Conservation (phyloP, 2,797 vertebrate genomes). For the Salarias fasciatus region DNA sequence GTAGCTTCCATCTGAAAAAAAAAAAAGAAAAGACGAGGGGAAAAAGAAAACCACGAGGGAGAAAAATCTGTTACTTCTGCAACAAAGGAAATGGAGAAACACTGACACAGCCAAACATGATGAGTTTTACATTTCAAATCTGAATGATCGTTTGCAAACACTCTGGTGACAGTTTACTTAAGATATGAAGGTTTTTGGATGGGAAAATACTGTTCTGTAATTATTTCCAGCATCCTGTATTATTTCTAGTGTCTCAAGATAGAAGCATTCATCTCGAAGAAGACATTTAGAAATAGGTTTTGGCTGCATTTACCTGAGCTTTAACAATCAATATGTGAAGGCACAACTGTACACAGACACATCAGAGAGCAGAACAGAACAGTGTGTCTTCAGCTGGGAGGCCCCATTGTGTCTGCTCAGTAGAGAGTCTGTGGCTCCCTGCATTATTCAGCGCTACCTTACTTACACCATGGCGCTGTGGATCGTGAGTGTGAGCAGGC, state of each 20-base stretch:
- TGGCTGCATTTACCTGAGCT: too few relatives aligned
- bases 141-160: constrained; percentile 27
- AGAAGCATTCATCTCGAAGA: neutral
- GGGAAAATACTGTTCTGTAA: neutral
- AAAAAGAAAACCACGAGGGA: constrained; percentile 7
- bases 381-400: constrained; percentile 57
- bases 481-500: constrained; percentile 50
- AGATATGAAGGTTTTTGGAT: neutral
- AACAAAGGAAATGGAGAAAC: constrained; percentile 35
- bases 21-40: constrained; percentile 3
- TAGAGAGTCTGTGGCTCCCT: constrained; percentile 55
- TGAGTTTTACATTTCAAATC: constrained; percentile 31
- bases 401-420: constrained; percentile 65
- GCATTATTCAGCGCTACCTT: constrained; percentile 71
- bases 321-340: too few relatives aligned
- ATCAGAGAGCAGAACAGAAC: constrained; percentile 37
- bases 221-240: neutral
- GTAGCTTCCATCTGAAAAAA: constrained; percentile 49
- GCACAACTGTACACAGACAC: constrained; percentile 21
- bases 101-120: constrained; percentile 31
- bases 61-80: constrained; percentile 36
- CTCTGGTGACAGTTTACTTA: neutral
- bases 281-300: constrained; percentile 23
- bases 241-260: constrained; percentile 5
- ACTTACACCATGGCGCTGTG: constrained; percentile 62